Base-by-base conservation (phyloP, 2,888 invertebrate species). In the Oligia fasciuncula region DNA sequence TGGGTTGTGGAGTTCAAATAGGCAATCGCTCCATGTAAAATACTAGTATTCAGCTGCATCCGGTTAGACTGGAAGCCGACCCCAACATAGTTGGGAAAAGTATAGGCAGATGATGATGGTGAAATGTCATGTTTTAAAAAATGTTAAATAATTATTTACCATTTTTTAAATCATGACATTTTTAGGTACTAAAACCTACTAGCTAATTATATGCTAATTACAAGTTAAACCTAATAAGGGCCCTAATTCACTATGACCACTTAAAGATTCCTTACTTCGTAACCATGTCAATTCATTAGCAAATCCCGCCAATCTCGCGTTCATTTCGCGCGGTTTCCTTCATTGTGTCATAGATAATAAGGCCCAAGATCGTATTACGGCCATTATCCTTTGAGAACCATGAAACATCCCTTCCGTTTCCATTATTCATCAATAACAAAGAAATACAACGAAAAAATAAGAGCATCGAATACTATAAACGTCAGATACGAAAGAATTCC, bases 381-480 rank as follows among this genome's bases (percentile, higher is more conserved):
- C 9, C 17, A 63, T 17, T 63, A 35, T 54, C 6, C 23, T 29
- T 43, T 13, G 14, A 67, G 40, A 62, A 29, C 13, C 49, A 11
- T 40, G 4, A 46, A 81, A 57, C 2, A 68, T 9, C 4, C 4
- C 4, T 54, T 17, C 57, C 11, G 1, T 54, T 11, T 46, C 54
- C 43, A 62, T 79, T 73, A 54, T 1, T 19, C 67, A 67, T 63
- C 35, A 51, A 81, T 43, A 40, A 69, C 5, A 60, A 81, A 83
- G 4, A 65, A 62, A 43, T 9, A 40, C 23, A 54, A 65, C 29
- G 63, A 46, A n/a, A 40, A 65, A 49, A 63, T 70, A 9, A 57
- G 6, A 63, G 23, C 40, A 40, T 40, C 13, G 2, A 29, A 46
- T 60, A 35, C 51, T 23, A 63, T 46, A 23, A 68, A 73, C 46